Base-by-base conservation (phyloP, 1,140 invertebrate species). In the Propsilocerus akamusi region DNA sequence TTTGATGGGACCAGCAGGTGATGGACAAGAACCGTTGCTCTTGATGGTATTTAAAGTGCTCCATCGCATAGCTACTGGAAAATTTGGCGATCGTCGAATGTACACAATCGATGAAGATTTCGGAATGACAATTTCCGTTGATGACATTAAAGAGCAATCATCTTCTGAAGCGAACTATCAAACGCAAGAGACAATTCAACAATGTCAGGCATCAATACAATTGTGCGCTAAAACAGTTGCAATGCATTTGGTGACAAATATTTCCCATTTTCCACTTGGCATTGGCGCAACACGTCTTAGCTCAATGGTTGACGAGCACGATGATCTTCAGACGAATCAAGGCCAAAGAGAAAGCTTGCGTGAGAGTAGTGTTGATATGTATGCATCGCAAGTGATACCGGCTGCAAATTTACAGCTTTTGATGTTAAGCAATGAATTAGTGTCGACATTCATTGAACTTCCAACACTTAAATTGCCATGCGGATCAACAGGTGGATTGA, bases 321-420 rank as follows among this genome's bases (percentile, higher is more conserved):
- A 96, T 62, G 93, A 97, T 66, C 78, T 25, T 23, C 25, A 22
- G 28, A 5, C 26, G 26, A 48, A 12, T 14, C 5, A 47, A 12
- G n/a, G 0, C 59, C 58, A 2, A 58, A 60, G 14, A 55, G 17
- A 22, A 2, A 32, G 5, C 4, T 4, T 24, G 11, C 41, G 32
- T n/a, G 52, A 30, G 46, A 51, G 47, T 47, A 47, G 47, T n/a
- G 47, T 46, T 26, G 52, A 51, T 14, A 20, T 51, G 11, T 14
- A 17, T 46, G 78, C 28, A 71, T 77, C 6, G 78, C 86, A 26
- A 24, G 78, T 92, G 47, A 85, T 97, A 58, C 72, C 76, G 51
- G 81, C 86, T n/a, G 84, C 90, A 17, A 92, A 95, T 68, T 76
- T 86, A 55, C 79, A 94, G 72, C 72, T 96, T 47, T 83, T 97